Evolutionary conservation across 2,888 invertebrate species (phyloP).

Genomic region (Aquatica leii): DNA sequence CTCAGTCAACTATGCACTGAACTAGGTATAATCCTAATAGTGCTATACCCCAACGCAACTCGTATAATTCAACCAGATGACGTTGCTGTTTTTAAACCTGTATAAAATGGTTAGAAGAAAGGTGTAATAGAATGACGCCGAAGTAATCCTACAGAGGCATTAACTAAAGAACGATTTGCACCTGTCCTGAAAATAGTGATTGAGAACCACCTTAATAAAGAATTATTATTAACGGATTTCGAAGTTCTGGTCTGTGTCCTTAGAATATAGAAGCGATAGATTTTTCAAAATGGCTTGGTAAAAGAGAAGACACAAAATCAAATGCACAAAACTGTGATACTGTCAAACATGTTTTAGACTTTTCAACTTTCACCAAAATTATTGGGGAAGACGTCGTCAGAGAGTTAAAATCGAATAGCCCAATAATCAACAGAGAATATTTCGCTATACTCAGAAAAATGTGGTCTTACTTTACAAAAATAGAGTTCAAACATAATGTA

Average conservation of each 20-base stretch:
- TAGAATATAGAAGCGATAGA: slow-evolving; percentile 38
- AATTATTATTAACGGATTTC: too few species aligned
- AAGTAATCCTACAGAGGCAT: not conserved
- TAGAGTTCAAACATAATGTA: not conserved
- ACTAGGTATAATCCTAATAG: too few species aligned
- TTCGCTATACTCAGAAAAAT: not conserved
- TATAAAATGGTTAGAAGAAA: not conserved
- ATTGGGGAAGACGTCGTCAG: not conserved
- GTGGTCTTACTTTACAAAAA: not conserved
- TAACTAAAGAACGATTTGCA: slow-evolving; percentile 45
- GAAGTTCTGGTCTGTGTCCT: slow-evolving; percentile 43
- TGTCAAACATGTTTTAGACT: too few species aligned
- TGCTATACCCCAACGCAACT: too few species aligned
- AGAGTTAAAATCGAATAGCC: not conserved
- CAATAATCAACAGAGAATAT: not conserved
- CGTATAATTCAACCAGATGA: too few species aligned
- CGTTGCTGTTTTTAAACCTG: too few species aligned
- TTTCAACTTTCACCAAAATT: not conserved
- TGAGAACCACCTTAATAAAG: too few species aligned
- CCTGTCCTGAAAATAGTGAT: too few species aligned
- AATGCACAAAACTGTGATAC: not conserved
- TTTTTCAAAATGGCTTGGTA: too few species aligned
- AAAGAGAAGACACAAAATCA: slow-evolving; percentile 5
- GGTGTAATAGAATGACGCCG: not conserved
- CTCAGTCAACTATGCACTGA: slow-evolving; percentile 36